Conservation (phyloP, 2,797 vertebrate genomes). For the Paratrypauchen microcephalus region DNA sequence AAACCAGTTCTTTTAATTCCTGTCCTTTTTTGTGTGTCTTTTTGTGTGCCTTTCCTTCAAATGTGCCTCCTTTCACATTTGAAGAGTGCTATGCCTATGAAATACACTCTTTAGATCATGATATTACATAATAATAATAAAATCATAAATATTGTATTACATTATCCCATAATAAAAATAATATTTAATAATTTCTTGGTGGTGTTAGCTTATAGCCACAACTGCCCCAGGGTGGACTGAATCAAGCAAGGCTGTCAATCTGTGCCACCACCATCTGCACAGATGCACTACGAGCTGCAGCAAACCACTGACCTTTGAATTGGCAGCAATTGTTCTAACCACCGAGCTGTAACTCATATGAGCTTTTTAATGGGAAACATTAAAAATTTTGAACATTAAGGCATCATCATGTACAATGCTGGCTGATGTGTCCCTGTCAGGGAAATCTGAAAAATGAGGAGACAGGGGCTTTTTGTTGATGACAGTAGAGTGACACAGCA, state of each 20-base stretch:
- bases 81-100: neutral
- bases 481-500: neutral
- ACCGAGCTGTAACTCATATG: neutral
- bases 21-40: constrained; percentile 10
- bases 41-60: constrained; percentile 12
- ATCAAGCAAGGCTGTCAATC: too few relatives aligned
- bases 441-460: neutral
- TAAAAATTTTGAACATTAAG: neutral
- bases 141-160: neutral
- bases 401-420: neutral
- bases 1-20: neutral
- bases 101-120: neutral
- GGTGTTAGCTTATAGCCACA: too few relatives aligned
- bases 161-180: neutral
- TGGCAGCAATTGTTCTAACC: neutral
- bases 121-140: neutral
- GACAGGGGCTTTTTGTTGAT: neutral
- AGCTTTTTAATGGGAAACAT: neutral
- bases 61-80: constrained; percentile 5
- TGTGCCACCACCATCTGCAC: neutral
- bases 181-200: too few relatives aligned
- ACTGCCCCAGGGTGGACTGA: too few relatives aligned
- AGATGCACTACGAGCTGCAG: neutral
- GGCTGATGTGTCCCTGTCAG: neutral
- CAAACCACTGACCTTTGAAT: neutral